These are phyloP conservation scores for Manacus vitellinus DNA, from an alignment of 2,113 vertebrate genomes.

Conservation along the genomic window DNA sequence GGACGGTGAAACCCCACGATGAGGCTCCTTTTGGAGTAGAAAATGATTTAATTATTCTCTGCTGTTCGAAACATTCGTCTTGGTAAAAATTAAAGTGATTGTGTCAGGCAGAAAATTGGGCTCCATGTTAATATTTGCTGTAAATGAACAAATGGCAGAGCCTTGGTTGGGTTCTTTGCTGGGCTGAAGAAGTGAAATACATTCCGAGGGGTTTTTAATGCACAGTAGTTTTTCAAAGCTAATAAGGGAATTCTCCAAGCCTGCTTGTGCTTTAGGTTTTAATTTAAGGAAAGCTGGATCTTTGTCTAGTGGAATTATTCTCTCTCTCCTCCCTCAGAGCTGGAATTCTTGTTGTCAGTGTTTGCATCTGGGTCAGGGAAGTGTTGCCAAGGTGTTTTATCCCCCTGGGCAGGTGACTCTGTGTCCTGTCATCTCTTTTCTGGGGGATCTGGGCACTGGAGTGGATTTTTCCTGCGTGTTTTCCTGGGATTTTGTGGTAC, in stretches of 20 bases:
- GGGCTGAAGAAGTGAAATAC: background rate
- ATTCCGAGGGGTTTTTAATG: background rate
- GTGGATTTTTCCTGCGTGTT: background rate
- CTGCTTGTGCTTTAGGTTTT: slow-evolving; percentile 11
- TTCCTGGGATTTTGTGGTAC: background rate
- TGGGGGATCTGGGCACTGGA: accelerated
- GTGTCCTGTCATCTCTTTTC: background rate
- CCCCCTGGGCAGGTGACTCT: background rate
- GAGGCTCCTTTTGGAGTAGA: slow-evolving; percentile 44
- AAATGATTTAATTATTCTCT: slow-evolving; percentile 59
- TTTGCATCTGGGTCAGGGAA: background rate
- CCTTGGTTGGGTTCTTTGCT: background rate
- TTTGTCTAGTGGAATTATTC: background rate
- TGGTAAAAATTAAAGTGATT: slow-evolving; percentile 61
- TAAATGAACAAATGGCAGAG: slow-evolving; percentile 45
- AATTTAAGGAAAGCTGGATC: background rate
- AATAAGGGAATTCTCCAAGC: slow-evolving; percentile 20
- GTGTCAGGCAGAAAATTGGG: slow-evolving; percentile 67
- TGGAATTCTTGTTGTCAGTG: background rate
- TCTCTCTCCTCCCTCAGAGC: background rate
- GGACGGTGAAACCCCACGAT: background rate
- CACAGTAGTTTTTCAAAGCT: background rate
- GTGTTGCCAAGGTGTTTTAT: accelerated
- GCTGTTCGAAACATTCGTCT: slow-evolving; percentile 42
- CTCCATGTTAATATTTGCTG: slow-evolving; percentile 54